Evolutionary conservation across 2,888 invertebrate species (phyloP).

Genomic region (Latheticus oryzae): DNA sequence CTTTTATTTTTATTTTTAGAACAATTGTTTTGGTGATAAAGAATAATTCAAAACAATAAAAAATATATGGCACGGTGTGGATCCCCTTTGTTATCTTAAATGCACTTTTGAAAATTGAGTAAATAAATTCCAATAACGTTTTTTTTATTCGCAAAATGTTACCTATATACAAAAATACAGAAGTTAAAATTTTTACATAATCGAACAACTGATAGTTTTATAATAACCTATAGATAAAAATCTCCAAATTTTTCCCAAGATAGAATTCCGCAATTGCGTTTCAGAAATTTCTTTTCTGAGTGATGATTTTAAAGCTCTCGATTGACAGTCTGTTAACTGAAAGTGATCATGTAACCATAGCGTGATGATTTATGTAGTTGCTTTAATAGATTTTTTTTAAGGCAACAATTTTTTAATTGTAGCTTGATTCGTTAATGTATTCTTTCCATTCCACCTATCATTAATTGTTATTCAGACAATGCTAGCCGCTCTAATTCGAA

Average conservation of each 20-base stretch:
- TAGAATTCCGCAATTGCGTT: background rate
- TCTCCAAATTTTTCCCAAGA: background rate
- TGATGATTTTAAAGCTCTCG: constrained; percentile 44
- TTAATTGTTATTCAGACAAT: constrained; percentile 26
- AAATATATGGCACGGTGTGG: too few species aligned
- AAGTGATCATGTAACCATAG: constrained; percentile 43
- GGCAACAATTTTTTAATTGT: constrained; percentile 51
- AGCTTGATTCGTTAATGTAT: constrained; percentile 47
- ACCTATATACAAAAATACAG: too few species aligned
- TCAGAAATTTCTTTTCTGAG: constrained; percentile 35
- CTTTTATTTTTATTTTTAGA: too few species aligned
- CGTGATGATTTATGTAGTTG: constrained; percentile 50
- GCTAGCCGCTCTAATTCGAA: constrained; percentile 33
- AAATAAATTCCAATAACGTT: too few species aligned
- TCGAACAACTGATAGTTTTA: too few species aligned
- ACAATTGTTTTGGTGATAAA: too few species aligned
- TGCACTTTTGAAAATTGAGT: too few species aligned
- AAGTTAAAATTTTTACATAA: too few species aligned
- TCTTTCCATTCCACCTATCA: constrained; percentile 27
- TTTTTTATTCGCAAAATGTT: too few species aligned
- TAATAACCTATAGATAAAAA: too few species aligned
- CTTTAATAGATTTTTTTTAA: constrained; percentile 51
- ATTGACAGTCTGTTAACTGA: constrained; percentile 48
- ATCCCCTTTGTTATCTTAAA: too few species aligned
- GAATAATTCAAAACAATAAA: too few species aligned